Evolutionary conservation across 2,797 vertebrate species (phyloP).

Genomic region (Botia almorhae): DNA sequence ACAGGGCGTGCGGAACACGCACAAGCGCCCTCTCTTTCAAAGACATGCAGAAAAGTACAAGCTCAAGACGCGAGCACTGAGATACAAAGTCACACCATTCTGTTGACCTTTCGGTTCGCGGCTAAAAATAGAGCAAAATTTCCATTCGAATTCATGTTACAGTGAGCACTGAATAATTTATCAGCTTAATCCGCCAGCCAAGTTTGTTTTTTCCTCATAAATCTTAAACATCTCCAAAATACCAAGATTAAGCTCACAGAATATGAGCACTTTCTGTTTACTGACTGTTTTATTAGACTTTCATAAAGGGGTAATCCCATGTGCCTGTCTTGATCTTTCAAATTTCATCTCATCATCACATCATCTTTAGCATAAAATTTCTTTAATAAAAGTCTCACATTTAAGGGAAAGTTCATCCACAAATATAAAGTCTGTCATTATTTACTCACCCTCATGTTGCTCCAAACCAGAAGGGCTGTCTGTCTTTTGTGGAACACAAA

Average conservation of each 20-base stretch:
- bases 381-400: background rate
- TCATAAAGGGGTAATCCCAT: constrained; percentile 28
- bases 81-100: constrained; percentile 72
- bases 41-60: constrained; percentile 66
- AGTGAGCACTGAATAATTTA: constrained; percentile 77
- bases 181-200: constrained; percentile 68
- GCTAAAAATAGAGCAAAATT: constrained; percentile 80
- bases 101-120: constrained; percentile 75
- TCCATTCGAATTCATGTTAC: constrained; percentile 79
- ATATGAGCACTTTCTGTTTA: constrained; percentile 45
- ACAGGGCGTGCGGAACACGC: constrained; percentile 63
- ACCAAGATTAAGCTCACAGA: constrained; percentile 17
- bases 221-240: constrained; percentile 41
- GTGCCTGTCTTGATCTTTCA: constrained; percentile 33
- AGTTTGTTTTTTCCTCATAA: constrained; percentile 53
- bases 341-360: constrained; percentile 2
- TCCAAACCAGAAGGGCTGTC: background rate
- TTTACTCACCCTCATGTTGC: background rate
- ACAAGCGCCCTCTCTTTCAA: constrained; percentile 58
- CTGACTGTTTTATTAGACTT: constrained; percentile 39
- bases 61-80: constrained; percentile 39
- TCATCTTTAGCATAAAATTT: constrained; percentile 10
- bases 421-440: background rate
- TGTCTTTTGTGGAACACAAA: too few species aligned
- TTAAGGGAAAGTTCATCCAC: background rate